phyloP scores from a whole-genome alignment of 2,797 vertebrate genomes.

The Amphiprion clarkii region DNA sequence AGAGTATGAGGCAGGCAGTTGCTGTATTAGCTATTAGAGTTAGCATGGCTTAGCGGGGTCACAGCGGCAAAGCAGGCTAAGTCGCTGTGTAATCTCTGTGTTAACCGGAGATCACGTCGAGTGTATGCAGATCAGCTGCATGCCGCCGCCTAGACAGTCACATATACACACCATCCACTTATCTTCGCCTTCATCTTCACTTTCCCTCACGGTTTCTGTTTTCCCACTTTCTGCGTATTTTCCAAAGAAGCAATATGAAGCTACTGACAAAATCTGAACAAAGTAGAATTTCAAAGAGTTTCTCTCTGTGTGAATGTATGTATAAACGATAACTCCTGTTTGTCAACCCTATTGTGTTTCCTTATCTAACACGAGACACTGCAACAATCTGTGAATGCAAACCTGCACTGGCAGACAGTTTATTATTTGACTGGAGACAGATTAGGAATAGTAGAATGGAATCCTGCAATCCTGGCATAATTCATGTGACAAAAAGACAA shows the following conservation, averaged over 20 bases:
- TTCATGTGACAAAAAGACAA: slow-evolving; percentile 68
- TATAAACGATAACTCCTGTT: slow-evolving; percentile 36
- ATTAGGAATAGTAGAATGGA: slow-evolving; percentile 61
- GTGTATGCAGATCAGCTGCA: slow-evolving; percentile 56
- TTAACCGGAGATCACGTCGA: slow-evolving; percentile 70
- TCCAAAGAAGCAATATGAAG: not conserved
- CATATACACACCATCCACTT: not conserved
- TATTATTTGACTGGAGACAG: slow-evolving; percentile 63
- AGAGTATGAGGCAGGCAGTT: slow-evolving; percentile 43
- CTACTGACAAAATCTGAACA: slow-evolving; percentile 11
- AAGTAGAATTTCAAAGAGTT: slow-evolving; percentile 7
- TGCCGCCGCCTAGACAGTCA: slow-evolving; percentile 7
- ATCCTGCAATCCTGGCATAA: slow-evolving; percentile 50
- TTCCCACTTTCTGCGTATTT: not conserved
- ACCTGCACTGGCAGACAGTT: slow-evolving; percentile 53
- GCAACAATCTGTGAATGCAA: slow-evolving; percentile 32
- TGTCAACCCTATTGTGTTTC: slow-evolving; percentile 43
- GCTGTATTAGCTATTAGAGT: slow-evolving; percentile 65
- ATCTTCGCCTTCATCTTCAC: slow-evolving; percentile 25
- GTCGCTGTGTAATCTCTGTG: slow-evolving; percentile 69
- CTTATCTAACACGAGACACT: slow-evolving; percentile 60
- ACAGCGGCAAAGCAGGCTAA: slow-evolving; percentile 61
- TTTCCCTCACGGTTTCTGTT: not conserved
- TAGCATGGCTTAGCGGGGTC: slow-evolving; percentile 73
- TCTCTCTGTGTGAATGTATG: not conserved